Percentiles rank a stretch among this genome's conserved stretches.
Evolutionary conservation across 92 coral and sea anemone genomes (phyloP).

Genomic region (Porites rus): DNA sequence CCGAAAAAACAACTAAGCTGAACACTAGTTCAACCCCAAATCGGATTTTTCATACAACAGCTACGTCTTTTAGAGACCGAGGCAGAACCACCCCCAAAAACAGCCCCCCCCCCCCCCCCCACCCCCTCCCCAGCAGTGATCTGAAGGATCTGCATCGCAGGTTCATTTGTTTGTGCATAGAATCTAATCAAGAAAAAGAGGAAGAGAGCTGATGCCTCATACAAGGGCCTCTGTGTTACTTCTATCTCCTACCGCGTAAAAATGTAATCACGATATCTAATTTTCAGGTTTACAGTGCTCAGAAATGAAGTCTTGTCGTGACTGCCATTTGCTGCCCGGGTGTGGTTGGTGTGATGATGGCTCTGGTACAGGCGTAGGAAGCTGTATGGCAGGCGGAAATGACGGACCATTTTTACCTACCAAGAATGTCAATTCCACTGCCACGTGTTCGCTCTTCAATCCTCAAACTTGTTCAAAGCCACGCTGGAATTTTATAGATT

Average conservation of each 20-base stretch:
- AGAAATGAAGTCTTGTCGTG: constrained; percentile 62
- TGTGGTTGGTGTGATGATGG: constrained; percentile 88
- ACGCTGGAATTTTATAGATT: constrained; percentile 75
- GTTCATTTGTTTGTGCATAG: too few relatives aligned
- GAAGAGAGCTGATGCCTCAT: too few relatives aligned
- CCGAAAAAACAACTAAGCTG: too few relatives aligned
- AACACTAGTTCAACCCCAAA: too few relatives aligned
- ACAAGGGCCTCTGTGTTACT: too few relatives aligned
- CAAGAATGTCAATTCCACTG: neutral
- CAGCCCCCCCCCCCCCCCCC: too few relatives aligned
- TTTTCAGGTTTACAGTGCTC: constrained; percentile 61
- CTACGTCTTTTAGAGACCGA: too few relatives aligned
- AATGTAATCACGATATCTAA: neutral
- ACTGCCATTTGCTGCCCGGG: constrained; percentile 81
- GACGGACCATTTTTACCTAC: constrained; percentile 32
- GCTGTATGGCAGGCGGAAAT: constrained; percentile 76
- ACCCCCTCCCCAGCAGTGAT: too few relatives aligned
- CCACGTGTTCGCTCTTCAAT: constrained; percentile 22
- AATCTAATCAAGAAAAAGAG: too few relatives aligned
- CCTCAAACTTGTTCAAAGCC: constrained; percentile 29
- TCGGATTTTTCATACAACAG: too few relatives aligned
- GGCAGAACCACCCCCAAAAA: too few relatives aligned
- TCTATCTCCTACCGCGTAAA: neutral
- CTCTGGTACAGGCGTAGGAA: constrained; percentile 75
- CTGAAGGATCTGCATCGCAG: too few relatives aligned